These are phyloP conservation scores for Bombyx mori DNA, from an alignment of 1,140 invertebrate species.

Conservation along the genomic window ASM3026992v2 NC_085111.1:8591001-8591500, in stretches of 20 bases:
- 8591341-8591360: no score
- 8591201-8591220: constrained; percentile 8
- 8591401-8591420: no score
- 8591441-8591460: no score
- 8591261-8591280: not conserved
- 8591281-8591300: not conserved
- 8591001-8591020: constrained; percentile 71
- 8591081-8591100: constrained; percentile 67
- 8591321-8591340: no score
- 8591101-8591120: constrained; percentile 63
- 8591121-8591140: constrained; percentile 58
- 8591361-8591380: no score
- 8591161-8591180: constrained; percentile 50
- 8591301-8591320: no score
- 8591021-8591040: constrained; percentile 67
- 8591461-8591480: no score
- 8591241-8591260: not conserved
- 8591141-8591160: constrained; percentile 49
- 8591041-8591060: constrained; percentile 71
- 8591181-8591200: constrained; percentile 13
- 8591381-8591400: no score
- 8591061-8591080: constrained; percentile 70
- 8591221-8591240: not conserved
- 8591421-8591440: no score
- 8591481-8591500: no score